Percentiles rank a stretch among this genome's conserved stretches.
These are phyloP conservation scores for Bubo blakistoni DNA, from an alignment of 2,113 vertebrate species.

Conservation along the genomic window DNA sequence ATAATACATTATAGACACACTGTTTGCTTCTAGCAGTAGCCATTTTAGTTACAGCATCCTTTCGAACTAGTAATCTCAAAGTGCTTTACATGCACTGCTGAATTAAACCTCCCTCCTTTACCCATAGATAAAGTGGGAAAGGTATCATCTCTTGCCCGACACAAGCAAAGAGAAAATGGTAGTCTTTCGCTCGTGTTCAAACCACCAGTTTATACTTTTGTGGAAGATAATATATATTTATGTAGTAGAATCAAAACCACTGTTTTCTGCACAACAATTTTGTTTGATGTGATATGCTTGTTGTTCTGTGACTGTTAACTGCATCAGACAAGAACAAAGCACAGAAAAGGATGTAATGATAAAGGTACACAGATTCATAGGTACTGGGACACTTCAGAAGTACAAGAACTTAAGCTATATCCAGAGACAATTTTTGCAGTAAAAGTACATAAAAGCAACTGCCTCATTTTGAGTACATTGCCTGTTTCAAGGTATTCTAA, in stretches of 20 bases:
- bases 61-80: neutral
- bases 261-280: neutral
- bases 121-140: neutral
- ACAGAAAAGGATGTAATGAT: neutral
- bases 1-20: neutral
- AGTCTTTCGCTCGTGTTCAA: neutral
- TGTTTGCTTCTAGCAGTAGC: neutral
- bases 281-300: neutral
- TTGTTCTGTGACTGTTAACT: conserved; percentile 24
- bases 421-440: neutral
- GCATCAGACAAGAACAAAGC: conserved; percentile 33
- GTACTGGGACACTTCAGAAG: neutral
- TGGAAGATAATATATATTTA: neutral
- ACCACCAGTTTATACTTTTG: neutral
- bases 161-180: neutral
- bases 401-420: neutral
- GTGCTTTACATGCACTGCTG: neutral
- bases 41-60: neutral
- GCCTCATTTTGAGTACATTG: neutral
- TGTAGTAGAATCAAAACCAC: neutral
- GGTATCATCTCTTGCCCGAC: neutral
- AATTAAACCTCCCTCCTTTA: neutral
- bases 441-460: conserved; percentile 6
- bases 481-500: neutral
- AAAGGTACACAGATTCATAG: neutral